Conservation (phyloP, 2,797 vertebrate genomes). For the Crenichthys baileyi region DNA sequence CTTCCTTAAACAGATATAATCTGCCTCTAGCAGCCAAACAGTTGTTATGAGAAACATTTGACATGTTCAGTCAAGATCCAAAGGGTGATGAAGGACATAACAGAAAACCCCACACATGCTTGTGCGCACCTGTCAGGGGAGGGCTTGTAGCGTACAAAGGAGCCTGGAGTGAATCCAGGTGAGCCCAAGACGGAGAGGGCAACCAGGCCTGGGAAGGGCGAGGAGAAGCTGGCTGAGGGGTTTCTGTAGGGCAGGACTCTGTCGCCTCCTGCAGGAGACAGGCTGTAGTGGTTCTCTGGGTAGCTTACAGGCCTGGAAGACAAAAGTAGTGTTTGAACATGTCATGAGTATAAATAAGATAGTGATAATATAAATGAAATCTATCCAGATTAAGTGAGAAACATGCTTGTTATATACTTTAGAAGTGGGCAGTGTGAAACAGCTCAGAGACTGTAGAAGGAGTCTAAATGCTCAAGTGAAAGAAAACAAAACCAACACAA, state of each 20-base stretch:
- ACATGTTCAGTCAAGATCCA: conserved; percentile 41
- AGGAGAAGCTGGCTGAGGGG: conserved; percentile 91
- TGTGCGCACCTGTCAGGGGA: conserved; percentile 84
- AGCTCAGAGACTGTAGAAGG: neutral
- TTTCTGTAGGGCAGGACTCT: conserved; percentile 86
- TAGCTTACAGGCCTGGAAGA: conserved; percentile 89
- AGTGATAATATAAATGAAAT: conserved; percentile 7
- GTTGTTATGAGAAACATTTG: conserved; percentile 21
- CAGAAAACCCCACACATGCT: conserved; percentile 16
- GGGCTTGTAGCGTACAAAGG: conserved; percentile 87
- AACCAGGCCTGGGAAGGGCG: conserved; percentile 75
- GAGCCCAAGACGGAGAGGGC: conserved; percentile 70
- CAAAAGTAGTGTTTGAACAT: conserved; percentile 9
- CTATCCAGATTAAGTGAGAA: conserved; percentile 4
- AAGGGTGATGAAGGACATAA: conserved; percentile 4
- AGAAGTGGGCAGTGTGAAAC: neutral
- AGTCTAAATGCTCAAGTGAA: neutral
- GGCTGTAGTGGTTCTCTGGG: conserved; percentile 89
- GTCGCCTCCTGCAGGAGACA: conserved; percentile 84
- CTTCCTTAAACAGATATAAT: conserved; percentile 28
- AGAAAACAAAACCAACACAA: conserved; percentile 1
- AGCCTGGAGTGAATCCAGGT: conserved; percentile 76
- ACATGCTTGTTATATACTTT: neutral
- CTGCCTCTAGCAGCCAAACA: conserved; percentile 16
- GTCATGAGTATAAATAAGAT: neutral